Evolutionary conservation across 2,888 invertebrate genomes (phyloP), one percentile per base, ranked within the genome.

Genomic region (Melanargia galathea): DNA sequence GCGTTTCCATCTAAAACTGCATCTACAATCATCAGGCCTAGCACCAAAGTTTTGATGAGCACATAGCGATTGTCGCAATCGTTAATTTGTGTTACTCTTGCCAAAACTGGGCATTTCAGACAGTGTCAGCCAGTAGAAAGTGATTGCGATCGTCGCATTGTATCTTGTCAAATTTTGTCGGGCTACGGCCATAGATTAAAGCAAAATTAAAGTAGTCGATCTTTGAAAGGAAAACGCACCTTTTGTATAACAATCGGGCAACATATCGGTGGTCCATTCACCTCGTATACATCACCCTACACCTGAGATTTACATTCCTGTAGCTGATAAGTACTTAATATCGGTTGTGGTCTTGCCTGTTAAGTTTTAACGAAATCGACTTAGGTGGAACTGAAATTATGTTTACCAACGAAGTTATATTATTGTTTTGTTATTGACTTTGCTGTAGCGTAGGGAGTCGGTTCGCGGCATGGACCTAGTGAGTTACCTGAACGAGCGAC

Each of bases 271-370:
- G 43, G 54, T 59, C 51, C 48, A 38, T 56, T 22, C 60, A 56
- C 40, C 10, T 57, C 57, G 51, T 46, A 55, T 46, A 59, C 49
- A 35, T 57, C 59, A 60, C 54, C 38, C 30, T 35, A 6, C 45
- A 65, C 63, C 60, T 63, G 65, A 65, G 58, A 61, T 65, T 58
- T 58, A 83, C 88, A 92, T 91, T 92, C 91, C 92, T 87, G 85
- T 92, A 92, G 90, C 80, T 81, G 73, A 79, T 90, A 90, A 90
- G 91, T 92, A 92, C 91, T 91, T 92, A 91, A 88, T 91, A 90
- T 92, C 87, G 92, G 92, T 92, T 92, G 91, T 92, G 92, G 92
- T 92, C 92, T 92, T 92, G 92, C 92, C 92, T 92, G 90, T 90
- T 92, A 92, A 90, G 90, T 90, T 90, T n/a, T 84, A 59, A 89